Evolutionary conservation across 2,797 vertebrate genomes (phyloP), one percentile per base, ranked within the genome.

Genomic region (Pristis pectinata): DNA sequence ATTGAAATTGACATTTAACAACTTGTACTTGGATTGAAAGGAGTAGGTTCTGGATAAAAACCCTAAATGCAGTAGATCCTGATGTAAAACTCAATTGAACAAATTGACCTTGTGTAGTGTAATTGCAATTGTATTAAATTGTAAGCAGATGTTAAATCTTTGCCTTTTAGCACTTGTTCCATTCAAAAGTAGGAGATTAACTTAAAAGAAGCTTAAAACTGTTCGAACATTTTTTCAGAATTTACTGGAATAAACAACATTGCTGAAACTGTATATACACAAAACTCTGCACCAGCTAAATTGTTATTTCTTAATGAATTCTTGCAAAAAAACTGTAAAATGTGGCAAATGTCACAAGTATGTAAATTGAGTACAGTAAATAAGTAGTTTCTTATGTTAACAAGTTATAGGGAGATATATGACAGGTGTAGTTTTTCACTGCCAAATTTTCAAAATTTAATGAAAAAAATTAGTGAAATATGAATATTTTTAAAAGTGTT

Each of bases 71-170:
- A 96, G 97, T 97, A 98, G 97, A 97, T 98, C 98, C 97, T 96
- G 98, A 98, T 98, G 98, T 97, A 96, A 97, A 98, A 97, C 97
- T 96, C 97, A 98, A 99, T 98, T 98, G 98, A 97, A 96, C 97
- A 98, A 98, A 97, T 98, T 99, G 98, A 99, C 98, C 98, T 98
- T 97, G 96, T 96, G 97, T 97, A 97, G 97, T 97, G 97, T 97
- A 97, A 97, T 97, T 97, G 97, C 98, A 99, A 98, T 98, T 98
- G 98, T 97, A 96, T 97, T 96, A 96, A 97, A 99, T 99, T 98
- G 98, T 98, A 98, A 99, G 98, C 98, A 99, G 98, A 99, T 99
- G 98, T 97, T 96, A 96, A 96, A 97, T 95, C 96, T 96, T 95
- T 97, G 96, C 95, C 97, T 97, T 97, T 97, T 97, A 97, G 97